These are phyloP conservation scores for Axis porcinus DNA, from an alignment of 2,113 vertebrate species.

Conservation along the genomic window DNA sequence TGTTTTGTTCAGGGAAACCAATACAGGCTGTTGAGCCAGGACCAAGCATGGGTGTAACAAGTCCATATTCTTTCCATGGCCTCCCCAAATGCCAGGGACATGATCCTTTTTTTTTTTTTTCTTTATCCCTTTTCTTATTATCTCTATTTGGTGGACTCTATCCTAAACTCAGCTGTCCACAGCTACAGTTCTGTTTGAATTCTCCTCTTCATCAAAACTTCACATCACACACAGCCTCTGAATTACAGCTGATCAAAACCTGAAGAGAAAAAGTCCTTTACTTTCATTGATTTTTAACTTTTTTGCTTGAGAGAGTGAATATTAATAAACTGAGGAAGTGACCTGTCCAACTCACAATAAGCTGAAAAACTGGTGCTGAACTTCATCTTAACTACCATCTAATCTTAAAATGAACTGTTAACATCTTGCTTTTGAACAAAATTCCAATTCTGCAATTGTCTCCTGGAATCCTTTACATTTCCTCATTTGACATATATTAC, in stretches of 20 bases:
- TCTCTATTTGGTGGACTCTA: not conserved
- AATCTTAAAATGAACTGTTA: not conserved
- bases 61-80: no score
- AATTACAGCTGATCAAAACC: not conserved
- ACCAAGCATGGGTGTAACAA: not conserved
- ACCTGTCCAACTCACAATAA: not conserved
- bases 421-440: not conserved
- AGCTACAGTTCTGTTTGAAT: not conserved
- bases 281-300: not conserved
- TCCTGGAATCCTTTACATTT: not conserved
- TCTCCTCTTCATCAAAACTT: not conserved
- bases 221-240: not conserved
- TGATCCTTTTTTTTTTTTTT: not conserved
- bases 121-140: not conserved
- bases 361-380: not conserved
- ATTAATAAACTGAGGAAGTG: not conserved
- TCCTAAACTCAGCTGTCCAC: not conserved
- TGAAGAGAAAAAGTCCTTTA: not conserved
- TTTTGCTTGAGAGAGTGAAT: not conserved
- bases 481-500: not conserved
- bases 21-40: not conserved
- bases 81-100: not conserved
- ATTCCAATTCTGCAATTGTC: not conserved
- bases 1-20: not conserved
- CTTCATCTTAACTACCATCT: not conserved